Base-by-base conservation (phyloP, 2,113 vertebrate species). In the Thamnaconus septentrionalis region DNA sequence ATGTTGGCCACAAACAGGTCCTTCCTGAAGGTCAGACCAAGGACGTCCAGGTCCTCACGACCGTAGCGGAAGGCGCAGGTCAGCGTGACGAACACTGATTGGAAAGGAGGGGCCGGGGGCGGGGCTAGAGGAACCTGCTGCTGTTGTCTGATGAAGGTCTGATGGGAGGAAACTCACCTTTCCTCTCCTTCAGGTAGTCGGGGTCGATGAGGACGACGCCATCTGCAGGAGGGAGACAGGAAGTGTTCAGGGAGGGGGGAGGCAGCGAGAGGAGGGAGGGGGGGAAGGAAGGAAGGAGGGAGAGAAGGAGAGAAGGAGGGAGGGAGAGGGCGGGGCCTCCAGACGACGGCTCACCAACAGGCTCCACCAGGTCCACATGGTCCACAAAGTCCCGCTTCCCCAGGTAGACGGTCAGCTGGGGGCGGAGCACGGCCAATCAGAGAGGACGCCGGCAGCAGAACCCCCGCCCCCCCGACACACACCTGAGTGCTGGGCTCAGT, bases 31-130 rank as follows among this genome's bases (percentile, higher is more conserved):
- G 96, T 98, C 88, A 99, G 66, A 0, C 96, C 97, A 61, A 99
- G 88, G 59, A 99, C 96, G 1, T 98, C 97, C 87, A 98, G 75
- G 75, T 98, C 97, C 86, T 98, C 96, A 0, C 96, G 95, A 41
- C 97, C 96, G 0, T 98, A 98, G 42, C 97, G 96, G 86, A 98
- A 98, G 3, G 96, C 97, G 53, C 97, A 98, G 7, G 95, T 98
- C 91, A 98, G 59, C 0, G 95, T 97, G 71, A 98, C 96, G 0
- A 96, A 98, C 12, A 98, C 97, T 98, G 79, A 54, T 0, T 43
- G n/a, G 10, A 5, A 57, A 4, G 49, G 43, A 45, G 69, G 48
- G 5, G 61, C 12, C 47, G 8, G 5, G 7, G 8, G 4, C 47
- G 8, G 47, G 47, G 8, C 47, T 3, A 6, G n/a, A 2, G 3